phyloP scores from a whole-genome alignment of 2,113 vertebrate species.

The Ictalurus furcatus region DNA sequence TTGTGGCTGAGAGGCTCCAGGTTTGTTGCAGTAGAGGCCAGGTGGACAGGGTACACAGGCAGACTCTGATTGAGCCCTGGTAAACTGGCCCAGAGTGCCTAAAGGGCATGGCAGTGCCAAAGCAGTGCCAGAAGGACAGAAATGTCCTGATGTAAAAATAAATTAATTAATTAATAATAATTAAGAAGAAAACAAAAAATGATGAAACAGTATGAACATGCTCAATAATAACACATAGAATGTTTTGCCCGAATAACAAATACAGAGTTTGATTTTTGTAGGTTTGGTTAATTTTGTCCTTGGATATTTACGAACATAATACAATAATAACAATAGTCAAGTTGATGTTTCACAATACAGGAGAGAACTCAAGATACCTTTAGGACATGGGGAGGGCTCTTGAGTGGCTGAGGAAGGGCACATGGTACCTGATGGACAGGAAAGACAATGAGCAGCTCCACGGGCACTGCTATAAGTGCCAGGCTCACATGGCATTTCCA shows the following conservation, averaged over 20 bases:
- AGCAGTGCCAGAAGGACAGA: constrained; percentile 74
- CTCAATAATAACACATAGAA: background rate
- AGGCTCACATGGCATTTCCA: constrained; percentile 81
- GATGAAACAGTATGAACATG: background rate
- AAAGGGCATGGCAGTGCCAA: constrained; percentile 76
- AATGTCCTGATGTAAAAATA: constrained; percentile 72
- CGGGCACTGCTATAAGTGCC: constrained; percentile 79
- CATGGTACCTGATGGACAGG: constrained; percentile 77
- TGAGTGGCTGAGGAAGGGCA: constrained; percentile 74
- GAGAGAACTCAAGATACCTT: constrained; percentile 67
- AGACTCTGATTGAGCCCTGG: constrained; percentile 67
- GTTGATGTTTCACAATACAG: background rate
- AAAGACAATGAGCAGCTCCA: constrained; percentile 75
- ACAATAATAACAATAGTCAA: background rate
- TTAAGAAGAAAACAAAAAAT: too few species aligned
- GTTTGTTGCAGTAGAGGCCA: constrained; percentile 79
- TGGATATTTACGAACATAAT: background rate
- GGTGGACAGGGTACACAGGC: constrained; percentile 81
- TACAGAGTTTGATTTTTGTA: background rate
- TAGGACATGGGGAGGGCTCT: constrained; percentile 76
- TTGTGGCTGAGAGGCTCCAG: constrained; percentile 78
- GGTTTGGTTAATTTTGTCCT: background rate
- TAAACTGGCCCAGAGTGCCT: constrained; percentile 76
- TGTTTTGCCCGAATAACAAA: background rate
- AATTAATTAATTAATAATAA: background rate